These are phyloP conservation scores for Mohoua ochrocephala DNA, from an alignment of 2,113 vertebrate genomes.

Conservation along the genomic window DNA sequence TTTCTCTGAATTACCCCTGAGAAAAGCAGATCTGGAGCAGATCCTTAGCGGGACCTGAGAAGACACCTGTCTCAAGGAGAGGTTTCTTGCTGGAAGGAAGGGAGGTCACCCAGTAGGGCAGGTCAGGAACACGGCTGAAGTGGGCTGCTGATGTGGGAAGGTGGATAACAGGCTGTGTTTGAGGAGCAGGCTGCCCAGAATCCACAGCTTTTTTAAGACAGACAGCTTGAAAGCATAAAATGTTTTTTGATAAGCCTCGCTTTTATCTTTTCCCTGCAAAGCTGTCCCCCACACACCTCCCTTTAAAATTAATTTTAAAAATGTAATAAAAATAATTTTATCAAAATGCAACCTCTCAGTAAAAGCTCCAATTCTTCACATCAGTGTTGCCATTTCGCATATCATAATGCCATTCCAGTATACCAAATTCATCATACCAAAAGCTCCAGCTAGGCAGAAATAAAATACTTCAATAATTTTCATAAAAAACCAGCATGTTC, in stretches of 20 bases:
- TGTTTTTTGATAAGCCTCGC: not conserved
- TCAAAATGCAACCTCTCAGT: not conserved
- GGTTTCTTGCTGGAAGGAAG: not conserved
- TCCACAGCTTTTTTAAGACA: not conserved
- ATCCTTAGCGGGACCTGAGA: not conserved
- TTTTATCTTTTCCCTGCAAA: not conserved
- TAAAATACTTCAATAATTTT: not conserved
- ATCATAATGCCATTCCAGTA: not conserved
- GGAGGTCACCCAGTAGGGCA: rapidly evolving
- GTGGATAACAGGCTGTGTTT: not conserved
- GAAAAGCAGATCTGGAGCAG: not conserved
- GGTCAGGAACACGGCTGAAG: not conserved
- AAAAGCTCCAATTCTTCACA: not conserved
- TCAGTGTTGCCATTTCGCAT: not conserved
- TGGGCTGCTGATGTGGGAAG: not conserved
- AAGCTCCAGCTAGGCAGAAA: not conserved
- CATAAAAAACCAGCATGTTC: not conserved
- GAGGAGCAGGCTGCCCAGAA: not conserved
- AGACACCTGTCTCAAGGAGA: not conserved
- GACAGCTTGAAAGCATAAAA: not conserved
- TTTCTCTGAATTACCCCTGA: not conserved
- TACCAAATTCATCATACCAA: not conserved
- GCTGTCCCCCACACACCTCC: rapidly evolving
- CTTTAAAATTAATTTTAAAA: not conserved
- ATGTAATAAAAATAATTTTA: not conserved